Percentiles rank a stretch among this genome's conserved stretches.
Conservation (phyloP, 2,888 invertebrate species). For the Idaea dimidiata region DNA sequence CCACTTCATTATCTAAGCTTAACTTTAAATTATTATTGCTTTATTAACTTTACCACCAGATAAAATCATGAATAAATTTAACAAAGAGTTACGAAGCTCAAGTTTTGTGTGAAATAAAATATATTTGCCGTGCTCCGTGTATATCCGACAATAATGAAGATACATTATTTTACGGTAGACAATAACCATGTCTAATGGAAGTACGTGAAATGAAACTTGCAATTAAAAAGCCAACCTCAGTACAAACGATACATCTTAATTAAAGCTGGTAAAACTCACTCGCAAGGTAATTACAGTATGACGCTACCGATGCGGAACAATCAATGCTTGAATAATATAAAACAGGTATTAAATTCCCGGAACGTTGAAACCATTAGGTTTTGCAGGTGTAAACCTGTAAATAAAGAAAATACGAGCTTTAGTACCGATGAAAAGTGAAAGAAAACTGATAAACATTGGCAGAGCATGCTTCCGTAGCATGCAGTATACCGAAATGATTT, state of each 20-base stretch:
- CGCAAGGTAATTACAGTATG: slow-evolving; percentile 65
- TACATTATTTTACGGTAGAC: slow-evolving; percentile 47
- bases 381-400: slow-evolving; percentile 43
- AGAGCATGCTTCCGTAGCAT: slow-evolving; percentile 22
- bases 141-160: slow-evolving; percentile 32
- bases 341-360: slow-evolving; percentile 24
- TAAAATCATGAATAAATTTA: slow-evolving; percentile 22
- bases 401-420: slow-evolving; percentile 45
- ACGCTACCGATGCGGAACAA: slow-evolving; percentile 42
- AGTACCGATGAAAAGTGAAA: slow-evolving; percentile 36
- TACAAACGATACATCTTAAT: slow-evolving; percentile 74
- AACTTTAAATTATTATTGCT: not conserved
- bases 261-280: slow-evolving; percentile 60
- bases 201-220: slow-evolving; percentile 54
- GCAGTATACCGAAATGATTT: slow-evolving; percentile 26
- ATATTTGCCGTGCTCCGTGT: slow-evolving; percentile 23
- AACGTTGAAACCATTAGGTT: slow-evolving; percentile 29
- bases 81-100: not conserved
- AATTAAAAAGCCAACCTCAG: slow-evolving; percentile 65
- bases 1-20: not conserved
- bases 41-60: slow-evolving; percentile 1
- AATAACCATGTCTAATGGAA: slow-evolving; percentile 49
- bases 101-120: slow-evolving; percentile 31
- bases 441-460: slow-evolving; percentile 45
- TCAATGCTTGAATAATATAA: slow-evolving; percentile 44